phyloP scores from a whole-genome alignment of 2,113 vertebrate genomes.

The Campylomormyrus numenius region DNA sequence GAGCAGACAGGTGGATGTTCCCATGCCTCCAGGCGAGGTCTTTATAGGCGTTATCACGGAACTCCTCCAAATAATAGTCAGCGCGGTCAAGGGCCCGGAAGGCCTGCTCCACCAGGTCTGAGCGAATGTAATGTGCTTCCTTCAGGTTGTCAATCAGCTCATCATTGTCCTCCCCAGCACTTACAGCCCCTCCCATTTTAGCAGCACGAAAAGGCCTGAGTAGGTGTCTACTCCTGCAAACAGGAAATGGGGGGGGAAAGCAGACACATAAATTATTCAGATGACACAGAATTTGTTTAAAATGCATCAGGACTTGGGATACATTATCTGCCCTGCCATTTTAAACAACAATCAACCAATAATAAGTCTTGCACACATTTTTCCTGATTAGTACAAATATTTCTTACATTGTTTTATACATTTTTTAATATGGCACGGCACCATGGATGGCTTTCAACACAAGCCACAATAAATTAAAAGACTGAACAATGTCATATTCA shows the following conservation, averaged over 20 bases:
- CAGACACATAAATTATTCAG: not conserved
- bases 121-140: conserved; percentile 91
- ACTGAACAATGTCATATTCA: not conserved
- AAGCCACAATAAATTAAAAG: not conserved
- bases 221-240: conserved; percentile 4
- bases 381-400: not conserved
- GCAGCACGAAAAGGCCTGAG: conserved; percentile 19
- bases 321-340: not conserved
- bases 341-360: not conserved
- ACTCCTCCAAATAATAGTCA: conserved; percentile 96
- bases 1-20: conserved; percentile 93
- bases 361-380: not conserved
- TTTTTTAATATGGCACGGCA: not conserved
- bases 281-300: not conserved
- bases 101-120: conserved; percentile 85
- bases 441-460: not conserved
- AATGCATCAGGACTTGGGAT: not conserved
- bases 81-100: conserved; percentile 89
- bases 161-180: conserved; percentile 92
- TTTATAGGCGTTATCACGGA: conserved; percentile 92
- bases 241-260: not conserved
- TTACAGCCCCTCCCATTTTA: conserved; percentile 93
- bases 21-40: conserved; percentile 95
- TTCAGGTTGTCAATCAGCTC: conserved; percentile 95
- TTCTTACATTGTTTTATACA: not conserved